A percentile compares a stretch with the other conserved stretches of the same genome.
Evolutionary conservation across 1,140 invertebrate genomes (phyloP).

Genomic region (Dinothrombium tinctorium): DNA sequence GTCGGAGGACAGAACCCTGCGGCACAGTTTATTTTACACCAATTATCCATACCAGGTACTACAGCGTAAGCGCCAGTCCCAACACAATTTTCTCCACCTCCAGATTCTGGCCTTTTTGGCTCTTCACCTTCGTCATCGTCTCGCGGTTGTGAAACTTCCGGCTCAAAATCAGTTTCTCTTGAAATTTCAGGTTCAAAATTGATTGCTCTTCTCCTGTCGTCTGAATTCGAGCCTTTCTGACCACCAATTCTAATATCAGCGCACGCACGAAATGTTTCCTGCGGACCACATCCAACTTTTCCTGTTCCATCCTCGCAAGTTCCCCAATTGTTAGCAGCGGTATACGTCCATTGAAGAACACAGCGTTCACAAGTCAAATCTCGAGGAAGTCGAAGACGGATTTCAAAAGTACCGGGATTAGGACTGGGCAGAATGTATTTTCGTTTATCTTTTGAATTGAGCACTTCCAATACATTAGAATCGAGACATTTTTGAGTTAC

Average conservation of each 20-base stretch:
- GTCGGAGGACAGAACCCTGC: too few relatives aligned
- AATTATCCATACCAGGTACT: too few relatives aligned
- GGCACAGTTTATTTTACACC: too few relatives aligned
- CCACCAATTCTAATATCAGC: conserved; percentile 48
- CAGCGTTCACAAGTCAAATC: conserved; percentile 54
- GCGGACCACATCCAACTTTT: conserved; percentile 51
- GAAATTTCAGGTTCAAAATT: too few relatives aligned
- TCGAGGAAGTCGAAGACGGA: conserved; percentile 14
- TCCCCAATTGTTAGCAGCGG: conserved; percentile 41
- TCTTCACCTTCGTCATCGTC: too few relatives aligned
- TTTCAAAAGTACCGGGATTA: background rate
- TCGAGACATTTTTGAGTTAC: conserved; percentile 58
- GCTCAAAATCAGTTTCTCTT: too few relatives aligned
- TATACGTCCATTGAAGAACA: conserved; percentile 70
- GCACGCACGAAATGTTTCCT: conserved; percentile 64
- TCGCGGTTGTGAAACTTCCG: too few relatives aligned
- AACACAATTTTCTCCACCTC: too few relatives aligned
- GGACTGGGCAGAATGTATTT: conserved; percentile 1
- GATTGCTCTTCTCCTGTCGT: too few relatives aligned
- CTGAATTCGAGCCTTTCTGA: too few relatives aligned
- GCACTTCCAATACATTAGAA: conserved; percentile 35
- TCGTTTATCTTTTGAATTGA: background rate
- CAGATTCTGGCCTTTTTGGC: too few relatives aligned
- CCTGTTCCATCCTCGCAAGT: conserved; percentile 24
- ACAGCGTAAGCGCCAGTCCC: too few relatives aligned